phyloP scores from a whole-genome alignment of 2,888 invertebrate genomes.

The Rhamnusium bicolor region DNA sequence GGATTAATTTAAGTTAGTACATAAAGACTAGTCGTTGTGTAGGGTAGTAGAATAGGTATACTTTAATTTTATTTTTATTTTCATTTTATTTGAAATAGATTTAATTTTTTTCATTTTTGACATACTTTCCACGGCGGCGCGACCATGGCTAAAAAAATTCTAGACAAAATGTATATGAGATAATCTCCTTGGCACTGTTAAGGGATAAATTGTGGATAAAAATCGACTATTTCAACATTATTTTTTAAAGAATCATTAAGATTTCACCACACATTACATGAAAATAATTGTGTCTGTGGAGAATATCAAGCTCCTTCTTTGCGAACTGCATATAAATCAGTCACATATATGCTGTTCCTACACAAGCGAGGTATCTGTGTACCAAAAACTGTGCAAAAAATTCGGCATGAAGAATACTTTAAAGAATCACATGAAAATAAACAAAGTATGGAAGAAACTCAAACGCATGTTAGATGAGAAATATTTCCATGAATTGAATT shows the following conservation, averaged over 20 bases:
- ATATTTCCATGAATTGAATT: background rate
- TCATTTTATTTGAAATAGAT: too few species aligned
- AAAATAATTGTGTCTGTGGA: background rate
- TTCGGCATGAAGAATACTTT: background rate
- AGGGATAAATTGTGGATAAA: background rate
- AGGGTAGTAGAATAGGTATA: too few species aligned
- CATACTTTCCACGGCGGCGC: too few species aligned
- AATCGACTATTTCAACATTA: background rate
- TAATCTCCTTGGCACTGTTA: background rate
- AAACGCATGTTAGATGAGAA: background rate
- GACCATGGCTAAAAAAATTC: background rate
- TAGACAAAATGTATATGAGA: background rate
- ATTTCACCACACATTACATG: background rate
- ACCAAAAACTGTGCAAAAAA: background rate
- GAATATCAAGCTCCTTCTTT: background rate
- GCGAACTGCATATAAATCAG: background rate
- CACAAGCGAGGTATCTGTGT: background rate
- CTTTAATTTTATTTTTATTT: too few species aligned
- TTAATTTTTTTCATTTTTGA: too few species aligned
- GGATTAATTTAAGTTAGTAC: too few species aligned
- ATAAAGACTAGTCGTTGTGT: too few species aligned
- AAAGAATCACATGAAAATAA: background rate
- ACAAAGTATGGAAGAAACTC: background rate
- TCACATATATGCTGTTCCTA: background rate
- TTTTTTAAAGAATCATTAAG: background rate